phyloP scores from a whole-genome alignment of 1,140 invertebrate genomes.

The Lepidotrigona ventralis region DNA sequence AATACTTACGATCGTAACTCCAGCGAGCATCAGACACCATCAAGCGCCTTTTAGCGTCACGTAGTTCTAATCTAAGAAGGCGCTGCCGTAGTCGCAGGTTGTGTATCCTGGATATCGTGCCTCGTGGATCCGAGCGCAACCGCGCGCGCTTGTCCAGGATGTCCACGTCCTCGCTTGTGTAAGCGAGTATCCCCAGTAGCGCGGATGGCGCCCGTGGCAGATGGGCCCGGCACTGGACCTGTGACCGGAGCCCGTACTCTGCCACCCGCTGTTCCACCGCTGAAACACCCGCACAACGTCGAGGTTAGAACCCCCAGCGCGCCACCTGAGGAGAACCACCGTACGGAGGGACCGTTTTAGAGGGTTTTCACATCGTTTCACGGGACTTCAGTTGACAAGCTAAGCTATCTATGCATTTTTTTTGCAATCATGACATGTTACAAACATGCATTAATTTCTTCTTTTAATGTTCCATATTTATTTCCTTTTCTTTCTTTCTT shows the following conservation, averaged over 20 bases:
- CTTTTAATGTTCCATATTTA: neutral
- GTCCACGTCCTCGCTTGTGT: slow-evolving; percentile 82
- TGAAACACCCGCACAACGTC: slow-evolving; percentile 80
- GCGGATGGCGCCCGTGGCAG: slow-evolving; percentile 56
- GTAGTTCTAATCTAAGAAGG: slow-evolving; percentile 81
- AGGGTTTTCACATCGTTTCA: slow-evolving; percentile 47
- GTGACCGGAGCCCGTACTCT: slow-evolving; percentile 73
- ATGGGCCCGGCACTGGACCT: slow-evolving; percentile 60
- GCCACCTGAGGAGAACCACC: slow-evolving; percentile 78
- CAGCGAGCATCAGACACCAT: slow-evolving; percentile 81
- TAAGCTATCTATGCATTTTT: neutral
- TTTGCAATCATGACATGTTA: neutral
- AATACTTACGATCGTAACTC: slow-evolving; percentile 82
- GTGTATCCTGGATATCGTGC: slow-evolving; percentile 79
- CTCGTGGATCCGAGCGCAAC: slow-evolving; percentile 77
- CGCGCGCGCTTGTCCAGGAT: slow-evolving; percentile 79
- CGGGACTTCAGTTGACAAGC: neutral
- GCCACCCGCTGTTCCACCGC: slow-evolving; percentile 76
- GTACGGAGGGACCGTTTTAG: slow-evolving; percentile 70
- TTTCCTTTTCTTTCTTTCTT: too few species aligned
- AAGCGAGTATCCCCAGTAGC: slow-evolving; percentile 75
- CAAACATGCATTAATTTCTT: neutral
- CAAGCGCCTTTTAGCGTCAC: slow-evolving; percentile 77
- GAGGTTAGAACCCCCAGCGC: slow-evolving; percentile 79
- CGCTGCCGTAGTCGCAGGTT: slow-evolving; percentile 80